phyloP scores from a whole-genome alignment of 2,888 invertebrate genomes.

The Mermis nigrescens region DNA sequence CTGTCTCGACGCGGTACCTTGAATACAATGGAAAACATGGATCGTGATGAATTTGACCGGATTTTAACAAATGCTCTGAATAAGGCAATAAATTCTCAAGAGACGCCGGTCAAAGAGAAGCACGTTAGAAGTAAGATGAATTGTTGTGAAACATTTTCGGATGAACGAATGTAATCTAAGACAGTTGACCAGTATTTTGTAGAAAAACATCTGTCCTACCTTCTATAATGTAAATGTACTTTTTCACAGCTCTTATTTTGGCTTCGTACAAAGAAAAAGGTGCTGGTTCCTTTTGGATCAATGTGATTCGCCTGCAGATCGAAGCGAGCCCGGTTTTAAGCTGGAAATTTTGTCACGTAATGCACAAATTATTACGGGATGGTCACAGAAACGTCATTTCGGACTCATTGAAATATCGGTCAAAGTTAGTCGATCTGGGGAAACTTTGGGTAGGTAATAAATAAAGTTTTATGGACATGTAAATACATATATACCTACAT shows the following conservation, averaged over 20 bases:
- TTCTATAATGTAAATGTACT: conserved; percentile 17
- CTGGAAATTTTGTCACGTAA: conserved; percentile 95
- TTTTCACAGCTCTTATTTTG: conserved; percentile 45
- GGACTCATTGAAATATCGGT: conserved; percentile 60
- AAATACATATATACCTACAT: no score
- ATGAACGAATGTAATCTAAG: no score
- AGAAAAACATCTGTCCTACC: no score
- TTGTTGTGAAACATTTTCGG: background rate
- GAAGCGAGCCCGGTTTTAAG: conserved; percentile 85
- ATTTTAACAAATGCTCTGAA: conserved; percentile 47
- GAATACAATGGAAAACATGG: conserved; percentile 10
- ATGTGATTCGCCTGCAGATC: conserved; percentile 49
- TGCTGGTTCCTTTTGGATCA: conserved; percentile 70
- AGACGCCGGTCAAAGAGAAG: conserved; percentile 89
- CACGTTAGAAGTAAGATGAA: conserved; percentile 60
- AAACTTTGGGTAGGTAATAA: conserved; percentile 67
- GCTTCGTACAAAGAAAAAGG: conserved; percentile 83
- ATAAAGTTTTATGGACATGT: no score
- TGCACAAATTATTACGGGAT: conserved; percentile 83
- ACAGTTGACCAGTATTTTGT: conserved; percentile 1
- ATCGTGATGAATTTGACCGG: background rate
- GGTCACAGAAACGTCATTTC: conserved; percentile 65
- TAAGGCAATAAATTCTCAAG: conserved; percentile 76
- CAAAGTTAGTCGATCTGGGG: conserved; percentile 63
- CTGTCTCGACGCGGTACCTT: no score